Conservation (phyloP, 2,113 vertebrate genomes). For the Mormyrus iriodes region DNA sequence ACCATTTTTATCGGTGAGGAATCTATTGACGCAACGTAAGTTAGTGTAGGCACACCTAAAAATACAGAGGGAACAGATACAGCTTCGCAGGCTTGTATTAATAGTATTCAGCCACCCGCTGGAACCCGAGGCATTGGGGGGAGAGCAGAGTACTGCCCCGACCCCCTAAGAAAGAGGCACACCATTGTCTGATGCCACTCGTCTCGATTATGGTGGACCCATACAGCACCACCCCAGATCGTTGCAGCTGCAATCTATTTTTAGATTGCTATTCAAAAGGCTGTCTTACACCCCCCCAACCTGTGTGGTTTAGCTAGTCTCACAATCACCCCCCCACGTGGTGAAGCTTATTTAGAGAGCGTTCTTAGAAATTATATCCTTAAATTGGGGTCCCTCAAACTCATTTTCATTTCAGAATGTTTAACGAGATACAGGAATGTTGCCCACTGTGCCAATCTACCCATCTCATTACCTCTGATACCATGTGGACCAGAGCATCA, state of each 20-base stretch:
- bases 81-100: neutral
- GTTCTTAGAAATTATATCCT: neutral
- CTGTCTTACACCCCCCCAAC: neutral
- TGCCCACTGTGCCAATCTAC: neutral
- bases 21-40: neutral
- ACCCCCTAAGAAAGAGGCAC: neutral
- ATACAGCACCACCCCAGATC: neutral
- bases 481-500: neutral
- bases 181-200: neutral
- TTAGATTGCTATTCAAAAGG: neutral
- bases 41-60: neutral
- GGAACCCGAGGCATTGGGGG: neutral
- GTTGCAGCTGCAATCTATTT: conserved; percentile 5
- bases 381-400: neutral
- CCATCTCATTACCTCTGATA: neutral
- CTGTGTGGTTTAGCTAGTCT: neutral
- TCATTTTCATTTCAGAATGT: neutral
- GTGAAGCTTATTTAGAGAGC: neutral
- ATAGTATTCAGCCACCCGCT: neutral
- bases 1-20: neutral
- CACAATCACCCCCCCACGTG: neutral
- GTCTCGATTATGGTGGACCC: neutral
- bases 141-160: neutral
- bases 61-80: too few species aligned
- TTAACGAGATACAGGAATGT: neutral